phyloP scores from a whole-genome alignment of 2,888 invertebrate genomes.

The Gryllus longicercus region DNA sequence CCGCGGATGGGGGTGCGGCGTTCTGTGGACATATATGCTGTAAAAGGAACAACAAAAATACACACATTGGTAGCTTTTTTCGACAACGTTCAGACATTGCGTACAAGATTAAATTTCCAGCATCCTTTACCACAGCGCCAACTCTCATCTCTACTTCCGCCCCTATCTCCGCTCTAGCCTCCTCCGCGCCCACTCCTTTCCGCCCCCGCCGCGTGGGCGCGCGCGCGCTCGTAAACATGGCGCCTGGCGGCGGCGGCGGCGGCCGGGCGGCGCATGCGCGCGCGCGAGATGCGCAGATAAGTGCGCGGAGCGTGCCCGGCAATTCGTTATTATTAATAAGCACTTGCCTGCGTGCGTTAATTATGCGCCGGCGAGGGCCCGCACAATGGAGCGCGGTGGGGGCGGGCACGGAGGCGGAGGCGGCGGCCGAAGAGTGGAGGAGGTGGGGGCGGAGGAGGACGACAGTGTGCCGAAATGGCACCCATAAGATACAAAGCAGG shows the following conservation, averaged over 20 bases:
- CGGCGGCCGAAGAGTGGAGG: neutral
- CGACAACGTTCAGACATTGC: too few species aligned
- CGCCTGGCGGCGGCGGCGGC: neutral
- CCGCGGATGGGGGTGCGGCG: too few species aligned
- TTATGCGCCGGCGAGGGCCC: neutral
- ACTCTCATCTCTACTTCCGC: too few species aligned
- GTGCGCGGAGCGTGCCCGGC: slow-evolving; percentile 17
- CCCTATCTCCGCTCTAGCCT: neutral
- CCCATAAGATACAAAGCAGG: too few species aligned
- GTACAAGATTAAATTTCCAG: too few species aligned
- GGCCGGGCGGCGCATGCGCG: slow-evolving; percentile 3
- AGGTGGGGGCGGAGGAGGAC: too few species aligned
- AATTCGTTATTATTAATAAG: slow-evolving; percentile 17
- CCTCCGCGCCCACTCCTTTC: neutral
- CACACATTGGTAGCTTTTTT: too few species aligned
- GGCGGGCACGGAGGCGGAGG: neutral
- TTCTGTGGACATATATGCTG: too few species aligned
- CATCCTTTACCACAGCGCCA: too few species aligned
- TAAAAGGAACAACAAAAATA: too few species aligned
- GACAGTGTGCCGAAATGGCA: too few species aligned
- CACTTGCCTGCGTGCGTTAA: slow-evolving; percentile 17
- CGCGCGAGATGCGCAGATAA: neutral
- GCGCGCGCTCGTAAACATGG: neutral
- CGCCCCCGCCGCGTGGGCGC: slow-evolving; percentile 5
- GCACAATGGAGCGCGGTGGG: neutral